Percentiles rank a stretch among this genome's conserved stretches.
Evolutionary conservation across 1,140 invertebrate genomes (phyloP).

Genomic region (Drosophila nasuta): DNA sequence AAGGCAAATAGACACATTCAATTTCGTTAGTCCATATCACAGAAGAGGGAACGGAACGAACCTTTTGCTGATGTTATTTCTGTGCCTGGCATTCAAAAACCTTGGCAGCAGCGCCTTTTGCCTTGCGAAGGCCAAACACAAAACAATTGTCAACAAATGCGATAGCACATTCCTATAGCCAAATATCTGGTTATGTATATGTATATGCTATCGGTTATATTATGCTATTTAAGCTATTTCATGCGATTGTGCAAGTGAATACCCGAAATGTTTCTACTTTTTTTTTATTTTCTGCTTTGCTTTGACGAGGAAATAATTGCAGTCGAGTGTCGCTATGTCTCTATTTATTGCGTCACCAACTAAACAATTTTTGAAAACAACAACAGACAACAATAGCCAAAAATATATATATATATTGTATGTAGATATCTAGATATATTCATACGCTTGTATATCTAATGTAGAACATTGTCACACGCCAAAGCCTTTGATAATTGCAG

Average conservation of each 20-base stretch:
- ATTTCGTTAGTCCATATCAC: neutral
- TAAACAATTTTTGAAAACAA: constrained; percentile 41
- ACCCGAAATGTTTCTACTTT: constrained; percentile 37
- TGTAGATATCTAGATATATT: constrained; percentile 9
- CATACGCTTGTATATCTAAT: constrained; percentile 18
- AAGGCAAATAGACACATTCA: neutral
- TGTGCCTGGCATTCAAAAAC: neutral
- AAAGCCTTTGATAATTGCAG: constrained; percentile 48
- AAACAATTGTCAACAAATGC: constrained; percentile 72
- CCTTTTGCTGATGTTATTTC: neutral
- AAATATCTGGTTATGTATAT: constrained; percentile 31
- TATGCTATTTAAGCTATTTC: constrained; percentile 33
- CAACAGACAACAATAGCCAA: constrained; percentile 33
- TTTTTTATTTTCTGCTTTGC: neutral
- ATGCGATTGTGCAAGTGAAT: constrained; percentile 38
- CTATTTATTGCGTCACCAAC: constrained; percentile 49
- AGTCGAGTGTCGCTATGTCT: constrained; percentile 11
- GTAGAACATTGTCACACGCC: constrained; percentile 45
- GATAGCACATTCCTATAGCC: constrained; percentile 56
- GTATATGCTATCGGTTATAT: constrained; percentile 22
- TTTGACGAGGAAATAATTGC: constrained; percentile 56
- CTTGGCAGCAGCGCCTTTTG: constrained; percentile 2
- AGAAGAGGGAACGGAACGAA: neutral
- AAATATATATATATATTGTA: neutral
- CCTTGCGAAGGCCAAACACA: constrained; percentile 59